These are phyloP conservation scores for Trachymyrmex cornetzi DNA, from an alignment of 1,140 invertebrate species.

Conservation along the genomic window DNA sequence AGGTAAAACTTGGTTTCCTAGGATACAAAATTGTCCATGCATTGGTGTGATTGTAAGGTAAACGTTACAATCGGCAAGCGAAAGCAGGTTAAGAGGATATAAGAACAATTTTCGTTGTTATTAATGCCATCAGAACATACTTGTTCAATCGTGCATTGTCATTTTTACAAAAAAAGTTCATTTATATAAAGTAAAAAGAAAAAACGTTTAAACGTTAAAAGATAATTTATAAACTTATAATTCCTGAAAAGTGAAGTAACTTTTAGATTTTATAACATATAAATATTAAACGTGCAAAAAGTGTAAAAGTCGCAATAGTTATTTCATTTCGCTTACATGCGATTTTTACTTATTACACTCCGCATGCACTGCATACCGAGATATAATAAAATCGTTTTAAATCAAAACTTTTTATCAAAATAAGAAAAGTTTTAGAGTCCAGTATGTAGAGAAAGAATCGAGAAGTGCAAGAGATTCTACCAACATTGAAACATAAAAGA, in stretches of 20 bases:
- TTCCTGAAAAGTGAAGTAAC: slow-evolving; percentile 13
- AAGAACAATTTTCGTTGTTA: slow-evolving; percentile 13
- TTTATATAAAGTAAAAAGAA: slow-evolving; percentile 24
- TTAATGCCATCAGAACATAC: slow-evolving; percentile 23
- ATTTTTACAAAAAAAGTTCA: slow-evolving; percentile 26
- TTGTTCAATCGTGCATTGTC: slow-evolving; percentile 16
- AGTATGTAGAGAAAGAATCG: background rate
- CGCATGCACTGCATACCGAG: slow-evolving; percentile 35
- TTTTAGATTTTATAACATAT: slow-evolving; percentile 11
- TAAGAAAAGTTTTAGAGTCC: slow-evolving; percentile 33
- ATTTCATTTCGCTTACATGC: slow-evolving; percentile 22
- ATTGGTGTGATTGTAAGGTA: slow-evolving; percentile 23
- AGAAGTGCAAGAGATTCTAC: slow-evolving; percentile 9
- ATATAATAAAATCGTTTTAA: slow-evolving; percentile 35
- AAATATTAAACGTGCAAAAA: slow-evolving; percentile 10
- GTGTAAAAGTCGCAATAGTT: background rate
- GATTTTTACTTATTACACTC: slow-evolving; percentile 34
- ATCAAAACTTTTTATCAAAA: slow-evolving; percentile 13
- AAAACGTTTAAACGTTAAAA: slow-evolving; percentile 9
- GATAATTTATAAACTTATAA: slow-evolving; percentile 11
- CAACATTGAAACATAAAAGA: background rate
- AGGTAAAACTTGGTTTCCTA: background rate
- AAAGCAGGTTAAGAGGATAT: slow-evolving; percentile 10
- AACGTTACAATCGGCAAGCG: slow-evolving; percentile 20
- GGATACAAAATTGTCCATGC: slow-evolving; percentile 3